phyloP scores from a whole-genome alignment of 1,140 invertebrate species.

The Battus philenor region DNA sequence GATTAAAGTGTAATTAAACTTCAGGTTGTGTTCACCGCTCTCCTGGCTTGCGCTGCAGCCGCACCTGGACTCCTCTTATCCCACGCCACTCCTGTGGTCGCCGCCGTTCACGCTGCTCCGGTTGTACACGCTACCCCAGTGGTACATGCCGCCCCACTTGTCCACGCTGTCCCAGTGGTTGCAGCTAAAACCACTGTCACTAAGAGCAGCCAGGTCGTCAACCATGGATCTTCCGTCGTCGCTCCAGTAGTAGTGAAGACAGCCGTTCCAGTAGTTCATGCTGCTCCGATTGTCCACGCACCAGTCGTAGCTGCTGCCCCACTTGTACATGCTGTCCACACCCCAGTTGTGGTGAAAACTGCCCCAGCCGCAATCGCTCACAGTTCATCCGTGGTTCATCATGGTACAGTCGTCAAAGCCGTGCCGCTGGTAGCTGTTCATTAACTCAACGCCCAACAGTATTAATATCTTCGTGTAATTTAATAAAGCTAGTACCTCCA shows the following conservation, averaged over 20 bases:
- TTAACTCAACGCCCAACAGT: constrained; percentile 25
- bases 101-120: constrained; percentile 49
- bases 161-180: constrained; percentile 57
- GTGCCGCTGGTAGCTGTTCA: constrained; percentile 75
- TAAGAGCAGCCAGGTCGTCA: constrained; percentile 60
- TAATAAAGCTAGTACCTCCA: constrained; percentile 14
- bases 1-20: no score
- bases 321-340: constrained; percentile 47
- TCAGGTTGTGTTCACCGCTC: constrained; percentile 69
- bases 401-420: constrained; percentile 73
- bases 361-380: constrained; percentile 52
- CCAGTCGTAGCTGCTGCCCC: constrained; percentile 48
- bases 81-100: constrained; percentile 47
- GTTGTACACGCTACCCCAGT: constrained; percentile 52
- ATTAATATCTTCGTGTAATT: constrained; percentile 5
- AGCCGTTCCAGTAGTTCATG: constrained; percentile 36
- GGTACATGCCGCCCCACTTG: constrained; percentile 53
- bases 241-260: constrained; percentile 46
- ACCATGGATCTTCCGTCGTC: constrained; percentile 45
- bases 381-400: constrained; percentile 60
- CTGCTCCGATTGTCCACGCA: constrained; percentile 55
- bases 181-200: constrained; percentile 59
- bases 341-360: constrained; percentile 62
- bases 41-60: constrained; percentile 75
- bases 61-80: constrained; percentile 65